phyloP scores from a whole-genome alignment of 1,140 invertebrate species.

The Pogonomyrmex barbatus region DNA sequence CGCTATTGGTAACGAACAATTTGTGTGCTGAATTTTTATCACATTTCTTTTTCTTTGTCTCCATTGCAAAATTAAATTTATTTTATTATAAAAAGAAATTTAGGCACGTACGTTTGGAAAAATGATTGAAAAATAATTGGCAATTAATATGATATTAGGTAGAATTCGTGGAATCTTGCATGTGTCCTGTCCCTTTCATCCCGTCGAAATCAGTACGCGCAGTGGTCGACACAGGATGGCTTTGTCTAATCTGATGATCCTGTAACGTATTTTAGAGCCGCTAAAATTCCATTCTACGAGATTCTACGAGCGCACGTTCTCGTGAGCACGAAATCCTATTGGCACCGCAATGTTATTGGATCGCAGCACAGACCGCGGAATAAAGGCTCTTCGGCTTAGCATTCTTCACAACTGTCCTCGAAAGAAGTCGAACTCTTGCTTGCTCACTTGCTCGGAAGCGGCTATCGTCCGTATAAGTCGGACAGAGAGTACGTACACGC shows the following conservation, averaged over 20 bases:
- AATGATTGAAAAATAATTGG: neutral
- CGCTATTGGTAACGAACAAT: neutral
- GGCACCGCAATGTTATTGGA: conserved; percentile 66
- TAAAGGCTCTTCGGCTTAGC: conserved; percentile 66
- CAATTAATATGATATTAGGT: neutral
- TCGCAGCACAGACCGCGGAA: conserved; percentile 60
- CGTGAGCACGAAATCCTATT: conserved; percentile 40
- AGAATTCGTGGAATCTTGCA: neutral
- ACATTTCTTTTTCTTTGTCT: neutral
- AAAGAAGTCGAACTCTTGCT: conserved; percentile 64
- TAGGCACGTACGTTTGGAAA: neutral
- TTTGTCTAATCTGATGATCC: conserved; percentile 16
- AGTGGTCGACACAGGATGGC: conserved; percentile 14
- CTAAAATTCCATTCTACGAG: conserved; percentile 48
- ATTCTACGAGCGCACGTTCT: conserved; percentile 10
- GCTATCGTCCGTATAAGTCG: conserved; percentile 54
- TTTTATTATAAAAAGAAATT: conserved; percentile 7
- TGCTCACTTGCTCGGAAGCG: conserved; percentile 66
- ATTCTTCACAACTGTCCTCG: conserved; percentile 67
- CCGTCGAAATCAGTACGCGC: conserved; percentile 10
- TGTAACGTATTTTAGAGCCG: conserved; percentile 44
- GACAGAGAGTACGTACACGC: conserved; percentile 12
- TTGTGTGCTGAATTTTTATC: neutral
- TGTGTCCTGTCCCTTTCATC: neutral
- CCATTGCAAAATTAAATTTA: conserved; percentile 2